phyloP scores from a whole-genome alignment of 2,888 invertebrate genomes.

The Agrilus cyanescens region DNA sequence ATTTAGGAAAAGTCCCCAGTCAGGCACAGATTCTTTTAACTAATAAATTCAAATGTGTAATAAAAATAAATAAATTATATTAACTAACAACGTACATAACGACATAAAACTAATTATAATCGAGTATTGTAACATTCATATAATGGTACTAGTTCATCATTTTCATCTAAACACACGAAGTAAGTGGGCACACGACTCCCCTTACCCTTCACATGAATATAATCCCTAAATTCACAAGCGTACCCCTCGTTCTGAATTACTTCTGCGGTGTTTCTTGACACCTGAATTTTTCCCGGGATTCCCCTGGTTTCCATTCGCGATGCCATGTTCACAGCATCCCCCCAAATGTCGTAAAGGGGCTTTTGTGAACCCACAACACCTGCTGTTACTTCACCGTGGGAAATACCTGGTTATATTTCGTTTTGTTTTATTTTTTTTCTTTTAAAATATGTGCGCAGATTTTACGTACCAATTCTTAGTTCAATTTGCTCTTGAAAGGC shows the following conservation, averaged over 20 bases:
- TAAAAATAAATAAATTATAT: not conserved
- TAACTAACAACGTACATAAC: not conserved
- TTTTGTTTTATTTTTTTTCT: constrained; percentile 1
- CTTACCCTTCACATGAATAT: constrained; percentile 62
- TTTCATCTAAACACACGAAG: constrained; percentile 54
- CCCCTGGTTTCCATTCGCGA: constrained; percentile 94
- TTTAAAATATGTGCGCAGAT: not conserved
- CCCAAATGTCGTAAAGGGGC: constrained; percentile 95
- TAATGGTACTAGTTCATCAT: constrained; percentile 10
- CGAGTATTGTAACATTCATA: not conserved
- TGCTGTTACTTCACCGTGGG: constrained; percentile 82
- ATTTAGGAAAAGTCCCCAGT: no score
- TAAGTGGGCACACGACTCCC: constrained; percentile 56
- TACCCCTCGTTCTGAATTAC: constrained; percentile 57
- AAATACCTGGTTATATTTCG: constrained; percentile 52
- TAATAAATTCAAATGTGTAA: no score
- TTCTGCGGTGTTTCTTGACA: constrained; percentile 57
- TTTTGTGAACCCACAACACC: constrained; percentile 91
- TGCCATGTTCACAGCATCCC: constrained; percentile 92
- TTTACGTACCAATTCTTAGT: constrained; percentile 55
- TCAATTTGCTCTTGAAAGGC: constrained; percentile 48
- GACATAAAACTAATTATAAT: constrained; percentile 1
- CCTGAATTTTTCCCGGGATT: constrained; percentile 61
- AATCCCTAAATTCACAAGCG: constrained; percentile 55
- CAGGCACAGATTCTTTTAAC: no score